Evolutionary conservation across 2,113 vertebrate species (phyloP).

Genomic region (Carassius auratus): DNA sequence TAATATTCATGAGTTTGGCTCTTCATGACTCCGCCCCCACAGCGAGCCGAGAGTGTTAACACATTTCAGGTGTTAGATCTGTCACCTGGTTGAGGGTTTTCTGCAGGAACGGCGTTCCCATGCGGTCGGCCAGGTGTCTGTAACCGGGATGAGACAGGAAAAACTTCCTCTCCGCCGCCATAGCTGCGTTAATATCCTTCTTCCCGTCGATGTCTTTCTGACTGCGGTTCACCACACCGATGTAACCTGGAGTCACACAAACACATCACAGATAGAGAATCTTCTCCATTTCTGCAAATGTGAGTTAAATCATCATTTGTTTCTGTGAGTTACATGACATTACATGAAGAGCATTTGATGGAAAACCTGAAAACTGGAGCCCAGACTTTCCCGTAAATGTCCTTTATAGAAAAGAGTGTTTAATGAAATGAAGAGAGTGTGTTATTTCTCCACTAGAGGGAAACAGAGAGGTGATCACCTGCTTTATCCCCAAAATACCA

Average conservation of each 20-base stretch:
- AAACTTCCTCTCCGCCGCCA: conserved; percentile 95
- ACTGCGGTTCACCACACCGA: conserved; percentile 97
- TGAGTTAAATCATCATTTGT: too few relatives aligned
- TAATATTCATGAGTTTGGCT: too few relatives aligned
- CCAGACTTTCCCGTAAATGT: conserved; percentile 71
- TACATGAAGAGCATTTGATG: conserved; percentile 25
- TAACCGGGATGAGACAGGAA: conserved; percentile 95
- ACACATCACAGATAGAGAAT: not conserved
- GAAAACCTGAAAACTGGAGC: conserved; percentile 65
- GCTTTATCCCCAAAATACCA: too few relatives aligned
- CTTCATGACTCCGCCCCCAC: too few relatives aligned
- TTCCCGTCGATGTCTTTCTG: conserved; percentile 98
- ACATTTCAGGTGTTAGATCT: too few relatives aligned
- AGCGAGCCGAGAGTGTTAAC: too few relatives aligned
- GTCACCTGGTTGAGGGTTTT: conserved; percentile 95
- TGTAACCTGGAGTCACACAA: conserved; percentile 82
- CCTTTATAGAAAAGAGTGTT: conserved; percentile 58
- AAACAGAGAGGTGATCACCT: not conserved
- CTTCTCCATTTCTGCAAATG: too few relatives aligned
- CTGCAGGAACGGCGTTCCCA: conserved; percentile 97
- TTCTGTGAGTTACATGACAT: not conserved
- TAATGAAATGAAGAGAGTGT: conserved; percentile 52
- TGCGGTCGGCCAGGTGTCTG: conserved; percentile 96
- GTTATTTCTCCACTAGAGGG: conserved; percentile 70
- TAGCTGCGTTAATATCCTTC: conserved; percentile 93